These are phyloP conservation scores for Pammene aurita DNA, from an alignment of 2,888 invertebrate genomes.

Conservation along the genomic window DNA sequence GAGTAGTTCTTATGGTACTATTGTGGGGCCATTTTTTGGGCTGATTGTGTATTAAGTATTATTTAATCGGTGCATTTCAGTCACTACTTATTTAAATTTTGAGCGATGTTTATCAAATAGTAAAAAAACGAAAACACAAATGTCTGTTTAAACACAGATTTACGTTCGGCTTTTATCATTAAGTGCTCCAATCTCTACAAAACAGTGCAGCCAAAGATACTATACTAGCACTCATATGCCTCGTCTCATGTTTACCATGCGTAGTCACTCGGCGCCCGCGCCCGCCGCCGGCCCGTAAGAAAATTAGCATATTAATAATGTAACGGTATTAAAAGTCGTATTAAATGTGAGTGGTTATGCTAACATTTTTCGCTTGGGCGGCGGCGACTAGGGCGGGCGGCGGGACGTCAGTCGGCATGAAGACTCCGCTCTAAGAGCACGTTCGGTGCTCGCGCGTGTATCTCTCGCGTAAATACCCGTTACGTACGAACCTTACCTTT, in stretches of 20 bases:
- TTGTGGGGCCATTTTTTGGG: too few species aligned
- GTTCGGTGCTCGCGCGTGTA: conserved; percentile 48
- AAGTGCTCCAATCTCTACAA: conserved; percentile 24
- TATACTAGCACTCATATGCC: conserved; percentile 1
- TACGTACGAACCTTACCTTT: conserved; percentile 23
- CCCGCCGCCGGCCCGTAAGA: conserved; percentile 26
- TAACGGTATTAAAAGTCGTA: conserved; percentile 56
- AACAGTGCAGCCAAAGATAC: conserved; percentile 23
- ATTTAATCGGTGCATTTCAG: too few species aligned
- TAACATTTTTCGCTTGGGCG: conserved; percentile 72
- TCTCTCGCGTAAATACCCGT: conserved; percentile 30
- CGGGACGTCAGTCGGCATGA: conserved; percentile 69
- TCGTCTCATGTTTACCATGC: conserved; percentile 19
- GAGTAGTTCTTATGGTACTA: too few species aligned
- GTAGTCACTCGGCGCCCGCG: conserved; percentile 6
- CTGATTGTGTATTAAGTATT: too few species aligned
- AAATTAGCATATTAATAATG: conserved; percentile 59
- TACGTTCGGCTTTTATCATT: conserved; percentile 16
- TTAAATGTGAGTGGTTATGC: conserved; percentile 53
- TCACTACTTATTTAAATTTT: background rate
- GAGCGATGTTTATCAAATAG: background rate
- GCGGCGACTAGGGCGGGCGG: conserved; percentile 73
- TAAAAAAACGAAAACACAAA: background rate
- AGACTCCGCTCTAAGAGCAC: conserved; percentile 56
- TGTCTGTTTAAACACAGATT: background rate